phyloP scores from a whole-genome alignment of 2,888 invertebrate genomes.

The Tuberolachnus salignus region DNA sequence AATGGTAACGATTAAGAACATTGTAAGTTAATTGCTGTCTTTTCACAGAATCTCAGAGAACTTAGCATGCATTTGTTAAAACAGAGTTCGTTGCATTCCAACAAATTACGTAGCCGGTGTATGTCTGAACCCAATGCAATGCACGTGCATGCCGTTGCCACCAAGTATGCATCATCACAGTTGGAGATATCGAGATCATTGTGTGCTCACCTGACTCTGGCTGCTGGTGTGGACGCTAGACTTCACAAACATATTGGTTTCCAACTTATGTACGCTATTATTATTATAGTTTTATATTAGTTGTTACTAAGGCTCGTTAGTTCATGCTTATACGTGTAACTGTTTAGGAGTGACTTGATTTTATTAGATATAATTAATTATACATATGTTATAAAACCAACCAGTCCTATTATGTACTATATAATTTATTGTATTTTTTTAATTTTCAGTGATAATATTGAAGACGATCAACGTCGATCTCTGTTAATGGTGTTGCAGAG shows the following conservation, averaged over 20 bases:
- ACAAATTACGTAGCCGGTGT: conserved; percentile 50
- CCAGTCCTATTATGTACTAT: too few species aligned
- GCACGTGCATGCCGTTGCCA: conserved; percentile 80
- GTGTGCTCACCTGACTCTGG: conserved; percentile 75
- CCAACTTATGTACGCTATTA: conserved; percentile 72
- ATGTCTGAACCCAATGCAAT: conserved; percentile 65
- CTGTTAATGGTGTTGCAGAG: conserved; percentile 81
- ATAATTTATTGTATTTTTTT: neutral
- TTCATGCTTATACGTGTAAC: too few species aligned
- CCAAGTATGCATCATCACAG: conserved; percentile 81
- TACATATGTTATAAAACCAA: too few species aligned
- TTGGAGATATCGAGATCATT: conserved; percentile 78
- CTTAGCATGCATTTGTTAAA: conserved; percentile 72
- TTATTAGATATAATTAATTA: too few species aligned
- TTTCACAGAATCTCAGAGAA: conserved; percentile 76
- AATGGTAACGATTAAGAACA: too few species aligned
- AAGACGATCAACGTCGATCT: conserved; percentile 72
- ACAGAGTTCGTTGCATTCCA: conserved; percentile 48
- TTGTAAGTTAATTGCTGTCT: too few species aligned
- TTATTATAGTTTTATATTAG: neutral
- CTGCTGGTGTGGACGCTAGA: conserved; percentile 72
- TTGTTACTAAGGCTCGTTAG: too few species aligned
- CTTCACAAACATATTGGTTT: conserved; percentile 75
- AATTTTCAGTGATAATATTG: conserved; percentile 73
- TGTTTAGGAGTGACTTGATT: too few species aligned